A percentile compares a stretch with the other conserved stretches of the same genome.
phyloP scores from a whole-genome alignment of 2,888 invertebrate species.

The Calliopum simillimum region DNA sequence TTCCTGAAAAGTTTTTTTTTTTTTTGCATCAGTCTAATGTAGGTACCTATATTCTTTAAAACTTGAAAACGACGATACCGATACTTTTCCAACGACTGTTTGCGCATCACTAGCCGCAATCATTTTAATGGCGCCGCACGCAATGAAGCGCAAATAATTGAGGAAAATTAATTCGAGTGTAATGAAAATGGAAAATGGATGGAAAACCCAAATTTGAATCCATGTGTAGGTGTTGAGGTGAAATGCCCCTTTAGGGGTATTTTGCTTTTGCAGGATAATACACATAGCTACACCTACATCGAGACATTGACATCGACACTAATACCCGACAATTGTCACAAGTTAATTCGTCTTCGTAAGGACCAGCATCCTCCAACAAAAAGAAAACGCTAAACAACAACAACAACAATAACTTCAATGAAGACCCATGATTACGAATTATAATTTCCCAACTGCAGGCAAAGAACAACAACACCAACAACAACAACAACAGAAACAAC shows the following conservation, averaged over 20 bases:
- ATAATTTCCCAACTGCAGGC: conserved; percentile 23
- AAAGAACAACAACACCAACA: not conserved
- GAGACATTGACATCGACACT: too few relatives aligned
- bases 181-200: conserved; percentile 13
- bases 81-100: too few relatives aligned
- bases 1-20: too few relatives aligned
- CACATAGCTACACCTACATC: not conserved
- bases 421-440: conserved; percentile 16
- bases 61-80: too few relatives aligned
- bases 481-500: not conserved
- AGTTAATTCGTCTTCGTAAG: conserved; percentile 6
- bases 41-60: too few relatives aligned
- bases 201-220: not conserved
- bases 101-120: conserved; percentile 1
- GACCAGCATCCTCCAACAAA: not conserved
- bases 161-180: conserved; percentile 22
- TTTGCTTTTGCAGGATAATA: not conserved
- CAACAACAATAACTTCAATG: too few relatives aligned
- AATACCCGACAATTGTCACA: not conserved
- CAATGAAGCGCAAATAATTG: conserved; percentile 24
- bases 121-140: conserved; percentile 18
- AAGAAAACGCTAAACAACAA: too few relatives aligned
- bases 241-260: conserved; percentile 10
- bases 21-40: too few relatives aligned
- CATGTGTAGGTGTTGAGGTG: conserved; percentile 15